Evolutionary conservation across 2,797 vertebrate genomes (phyloP).

Genomic region (Yasuhikotakia modesta): DNA sequence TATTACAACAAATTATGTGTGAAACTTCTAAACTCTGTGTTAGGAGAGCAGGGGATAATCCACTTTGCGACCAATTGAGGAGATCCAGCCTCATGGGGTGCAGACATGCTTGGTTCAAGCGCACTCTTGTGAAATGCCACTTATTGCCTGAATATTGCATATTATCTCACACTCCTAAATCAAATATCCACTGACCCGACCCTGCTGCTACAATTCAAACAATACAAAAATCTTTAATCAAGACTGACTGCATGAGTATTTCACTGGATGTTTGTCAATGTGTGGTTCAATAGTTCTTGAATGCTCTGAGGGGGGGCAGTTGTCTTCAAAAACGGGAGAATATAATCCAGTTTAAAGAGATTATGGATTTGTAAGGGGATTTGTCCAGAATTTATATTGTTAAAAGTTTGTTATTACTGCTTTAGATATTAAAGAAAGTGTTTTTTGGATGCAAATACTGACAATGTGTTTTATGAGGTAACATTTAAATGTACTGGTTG

Average conservation of each 20-base stretch:
- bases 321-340: slow-evolving; percentile 26
- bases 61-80: slow-evolving; percentile 83
- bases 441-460: neutral
- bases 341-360: slow-evolving; percentile 39
- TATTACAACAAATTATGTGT: slow-evolving; percentile 83
- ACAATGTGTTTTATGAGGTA: neutral
- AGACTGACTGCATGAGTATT: slow-evolving; percentile 32
- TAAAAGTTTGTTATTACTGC: slow-evolving; percentile 18
- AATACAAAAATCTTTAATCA: slow-evolving; percentile 55
- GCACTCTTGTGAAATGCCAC: slow-evolving; percentile 74
- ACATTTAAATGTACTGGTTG: neutral
- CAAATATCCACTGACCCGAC: slow-evolving; percentile 25
- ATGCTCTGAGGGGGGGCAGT: slow-evolving; percentile 11
- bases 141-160: slow-evolving; percentile 69
- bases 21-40: slow-evolving; percentile 82
- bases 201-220: slow-evolving; percentile 56
- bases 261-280: slow-evolving; percentile 27
- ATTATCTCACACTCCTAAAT: slow-evolving; percentile 46
- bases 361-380: slow-evolving; percentile 24
- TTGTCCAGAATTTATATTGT: slow-evolving; percentile 13
- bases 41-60: slow-evolving; percentile 77
- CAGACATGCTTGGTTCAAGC: slow-evolving; percentile 79
- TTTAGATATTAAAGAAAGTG: neutral
- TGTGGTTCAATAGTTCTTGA: slow-evolving; percentile 32
- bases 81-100: slow-evolving; percentile 75